Conservation (phyloP, 2,113 vertebrate genomes). For the Balaenoptera acutorostrata region DNA sequence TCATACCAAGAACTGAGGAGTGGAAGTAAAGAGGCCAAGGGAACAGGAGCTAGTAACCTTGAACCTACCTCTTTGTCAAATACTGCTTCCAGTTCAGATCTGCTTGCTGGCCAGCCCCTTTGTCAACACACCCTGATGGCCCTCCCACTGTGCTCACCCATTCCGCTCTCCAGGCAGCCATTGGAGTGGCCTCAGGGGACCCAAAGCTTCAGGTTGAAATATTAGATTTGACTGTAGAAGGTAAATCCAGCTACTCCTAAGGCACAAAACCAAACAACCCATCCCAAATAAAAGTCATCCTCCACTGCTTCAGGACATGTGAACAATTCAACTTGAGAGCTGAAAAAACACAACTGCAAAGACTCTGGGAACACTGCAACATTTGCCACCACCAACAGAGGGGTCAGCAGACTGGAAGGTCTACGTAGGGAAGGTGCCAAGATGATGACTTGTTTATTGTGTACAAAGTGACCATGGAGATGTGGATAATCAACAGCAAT, state of each 20-base stretch:
- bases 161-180: not conserved
- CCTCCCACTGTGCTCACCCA: rapidly evolving
- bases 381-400: too few relatives aligned
- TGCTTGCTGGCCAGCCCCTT: not conserved
- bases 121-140: not conserved
- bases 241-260: not conserved
- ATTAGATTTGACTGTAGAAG: not conserved
- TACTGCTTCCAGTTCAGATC: not conserved
- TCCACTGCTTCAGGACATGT: not conserved
- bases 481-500: not conserved
- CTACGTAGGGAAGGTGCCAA: too few relatives aligned
- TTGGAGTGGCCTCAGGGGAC: not conserved
- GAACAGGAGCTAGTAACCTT: not conserved
- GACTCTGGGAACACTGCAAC: not conserved
- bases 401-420: not conserved
- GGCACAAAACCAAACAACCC: not conserved
- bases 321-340: not conserved
- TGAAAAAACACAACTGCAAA: too few relatives aligned
- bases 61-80: too few relatives aligned
- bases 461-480: not conserved
- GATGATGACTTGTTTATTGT: not conserved
- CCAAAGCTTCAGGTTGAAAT: not conserved
- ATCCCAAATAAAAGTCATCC: not conserved
- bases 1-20: not conserved
- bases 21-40: not conserved